Evolutionary conservation across 2,888 invertebrate genomes (phyloP), one percentile per base, ranked within the genome.

Genomic region (Ichneumoninae sp.): DNA sequence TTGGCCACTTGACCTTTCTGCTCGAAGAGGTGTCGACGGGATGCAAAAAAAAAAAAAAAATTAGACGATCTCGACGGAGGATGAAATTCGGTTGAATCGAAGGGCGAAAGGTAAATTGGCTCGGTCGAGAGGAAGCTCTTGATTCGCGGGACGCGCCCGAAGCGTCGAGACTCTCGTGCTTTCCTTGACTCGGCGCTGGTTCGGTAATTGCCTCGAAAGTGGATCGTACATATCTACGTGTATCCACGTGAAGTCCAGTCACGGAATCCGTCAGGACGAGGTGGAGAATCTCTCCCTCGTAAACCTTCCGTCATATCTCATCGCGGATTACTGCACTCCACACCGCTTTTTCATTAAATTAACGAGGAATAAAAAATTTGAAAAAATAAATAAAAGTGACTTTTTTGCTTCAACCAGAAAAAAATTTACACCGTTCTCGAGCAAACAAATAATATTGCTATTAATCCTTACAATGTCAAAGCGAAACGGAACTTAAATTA

Each of bases 201-300:
- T 77, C 74, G 44, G 84, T 84, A 84, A 84, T 84, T 81, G 84
- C 74, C 77, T 74, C 69, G 84, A 81, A 84, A 84, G 84, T 84
- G 84, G 84, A 84, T 80, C 80, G 77, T 77, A 80, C 57, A 69
- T 3, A 44, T 44, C 44, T 13, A 44, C 44, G 44, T 44, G 10
- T 44, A 44, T 44, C 44, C 80, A 76, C 68, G 74, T 65, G 6
- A 79, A 70, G 74, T 62, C 75, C 19, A 74, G 77, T 84, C 84
- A 81, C 80, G 84, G 33, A 60, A 60, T 60, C 60, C 60, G 60
- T 13, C 60, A 16, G 26, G 60, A 60, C 60, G 13, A 60, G 60
- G 16, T 60, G 60, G 60, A 60, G 60, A 60, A 60, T 26, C 30
- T 26, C 60, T 60, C 60, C 26, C 6, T 33, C 16, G 26, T 16